Base-by-base conservation (phyloP, 2,797 vertebrate genomes). In the Danionella dracula region DNA sequence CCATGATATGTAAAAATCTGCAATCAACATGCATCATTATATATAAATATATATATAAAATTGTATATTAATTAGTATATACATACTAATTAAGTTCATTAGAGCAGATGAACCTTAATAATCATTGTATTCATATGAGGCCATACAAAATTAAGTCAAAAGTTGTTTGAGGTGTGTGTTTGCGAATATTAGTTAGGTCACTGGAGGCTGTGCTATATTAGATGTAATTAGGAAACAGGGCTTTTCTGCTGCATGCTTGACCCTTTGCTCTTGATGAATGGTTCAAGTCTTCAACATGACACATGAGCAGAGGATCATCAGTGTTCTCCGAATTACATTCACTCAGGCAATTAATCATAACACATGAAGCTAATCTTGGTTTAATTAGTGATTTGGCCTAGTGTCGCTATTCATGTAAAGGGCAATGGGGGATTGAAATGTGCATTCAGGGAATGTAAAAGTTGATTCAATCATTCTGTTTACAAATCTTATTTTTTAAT, bases 261-360 rank as follows among this genome's bases (percentile, higher is more conserved):
- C 69, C 69, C 68, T 41, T 38, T 58, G 51, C 46, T 63, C 58
- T 72, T 88, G 87, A 90, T 89, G 77, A 85, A 90, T 88, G 85
- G 82, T 32, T 49, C 58, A 8, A 77, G 73, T 77, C 76, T 76
- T 72, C 62, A 71, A 75, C 77, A 74, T 73, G 82, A 80, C 83
- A 80, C 67, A 64, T 78, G 80, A 84, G 81, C 79, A 76, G 41
- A 70, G 81, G 79, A 78, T 74, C 86, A 78, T 88, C 81, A 81
- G 76, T 81, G 85, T 86, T 84, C 80, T 73, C 68, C 68, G 79
- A 78, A 70, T 67, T 76, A 73, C 62, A 46, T 66, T 71, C 69
- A 73, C 79, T 66, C 63, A 73, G 76, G 85, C 80, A 79, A 89
- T 90, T 89, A 89, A 90, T 89, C 88, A 89, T 82, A 78, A 79